Evolutionary conservation across 2,113 vertebrate species (phyloP).

Genomic region (Solea solea): DNA sequence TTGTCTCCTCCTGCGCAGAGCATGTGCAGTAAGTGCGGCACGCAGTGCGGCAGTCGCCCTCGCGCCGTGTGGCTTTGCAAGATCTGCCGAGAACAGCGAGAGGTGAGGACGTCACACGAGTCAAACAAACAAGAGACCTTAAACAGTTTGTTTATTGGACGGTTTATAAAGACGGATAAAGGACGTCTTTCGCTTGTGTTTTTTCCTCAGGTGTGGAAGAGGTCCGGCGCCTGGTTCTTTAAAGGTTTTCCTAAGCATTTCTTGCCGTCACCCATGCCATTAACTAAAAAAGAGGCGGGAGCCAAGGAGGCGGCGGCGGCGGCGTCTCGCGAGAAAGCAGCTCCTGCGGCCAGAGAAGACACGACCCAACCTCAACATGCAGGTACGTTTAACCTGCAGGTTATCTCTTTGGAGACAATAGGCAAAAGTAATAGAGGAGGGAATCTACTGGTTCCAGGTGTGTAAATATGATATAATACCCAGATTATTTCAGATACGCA

Average conservation of each 20-base stretch:
- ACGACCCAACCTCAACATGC: constrained; percentile 58
- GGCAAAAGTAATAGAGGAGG: no score
- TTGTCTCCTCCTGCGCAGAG: constrained; percentile 79
- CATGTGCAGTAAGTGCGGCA: constrained; percentile 94
- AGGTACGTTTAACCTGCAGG: constrained; percentile 42
- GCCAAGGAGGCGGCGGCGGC: constrained; percentile 16
- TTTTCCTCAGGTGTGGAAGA: constrained; percentile 92
- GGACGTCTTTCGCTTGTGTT: neutral
- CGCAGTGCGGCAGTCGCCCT: constrained; percentile 87
- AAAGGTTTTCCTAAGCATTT: constrained; percentile 95
- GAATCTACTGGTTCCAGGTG: no score
- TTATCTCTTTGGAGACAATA: no score
- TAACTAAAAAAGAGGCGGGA: constrained; percentile 83
- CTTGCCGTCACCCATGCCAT: constrained; percentile 90
- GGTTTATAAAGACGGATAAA: neutral
- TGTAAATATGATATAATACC: no score
- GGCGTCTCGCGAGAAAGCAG: constrained; percentile 44
- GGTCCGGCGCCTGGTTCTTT: constrained; percentile 98
- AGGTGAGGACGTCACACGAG: constrained; percentile 81
- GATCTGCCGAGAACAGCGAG: constrained; percentile 96
- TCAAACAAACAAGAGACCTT: neutral
- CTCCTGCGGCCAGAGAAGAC: constrained; percentile 63
- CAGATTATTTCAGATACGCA: no score
- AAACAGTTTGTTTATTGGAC: neutral
- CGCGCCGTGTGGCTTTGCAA: constrained; percentile 95